Conservation (phyloP, 2,888 invertebrate species). For the Cremastinae sp. region DNA sequence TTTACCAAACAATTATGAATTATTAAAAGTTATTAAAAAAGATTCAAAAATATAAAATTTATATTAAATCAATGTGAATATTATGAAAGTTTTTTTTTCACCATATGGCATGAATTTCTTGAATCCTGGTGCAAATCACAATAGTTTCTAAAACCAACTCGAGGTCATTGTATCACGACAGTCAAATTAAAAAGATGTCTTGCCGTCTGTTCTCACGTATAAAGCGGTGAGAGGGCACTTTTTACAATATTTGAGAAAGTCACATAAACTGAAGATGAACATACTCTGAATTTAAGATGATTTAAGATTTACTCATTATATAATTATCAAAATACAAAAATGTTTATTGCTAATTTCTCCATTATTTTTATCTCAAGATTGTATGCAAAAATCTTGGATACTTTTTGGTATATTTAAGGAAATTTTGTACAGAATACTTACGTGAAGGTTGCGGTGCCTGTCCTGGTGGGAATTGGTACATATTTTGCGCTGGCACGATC, state of each 20-base stretch:
- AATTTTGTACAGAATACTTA: conserved; percentile 63
- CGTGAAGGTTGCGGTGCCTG: conserved; percentile 68
- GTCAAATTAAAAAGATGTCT: too few species aligned
- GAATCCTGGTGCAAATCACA: too few species aligned
- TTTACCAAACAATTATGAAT: not conserved
- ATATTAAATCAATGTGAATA: not conserved
- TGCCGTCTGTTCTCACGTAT: too few species aligned
- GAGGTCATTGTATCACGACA: too few species aligned
- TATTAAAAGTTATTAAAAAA: not conserved
- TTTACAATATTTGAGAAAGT: too few species aligned
- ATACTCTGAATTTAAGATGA: too few species aligned
- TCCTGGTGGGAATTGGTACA: conserved; percentile 69
- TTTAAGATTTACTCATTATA: too few species aligned
- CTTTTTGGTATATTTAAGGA: not conserved
- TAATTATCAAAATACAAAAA: too few species aligned
- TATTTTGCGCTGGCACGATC: conserved; percentile 66
- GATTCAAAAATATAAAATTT: not conserved
- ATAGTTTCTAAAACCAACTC: too few species aligned
- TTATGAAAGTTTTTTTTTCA: too few species aligned
- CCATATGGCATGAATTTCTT: not conserved
- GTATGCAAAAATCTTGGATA: not conserved
- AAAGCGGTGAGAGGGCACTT: too few species aligned
- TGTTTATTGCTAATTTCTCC: not conserved
- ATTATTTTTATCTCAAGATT: not conserved
- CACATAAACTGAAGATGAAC: too few species aligned